Percentiles rank a stretch among this genome's conserved stretches.
These are phyloP conservation scores for Montipora capricornis DNA, from an alignment of 64 coral and sea anemone genomes.

Conservation along the genomic window DNA sequence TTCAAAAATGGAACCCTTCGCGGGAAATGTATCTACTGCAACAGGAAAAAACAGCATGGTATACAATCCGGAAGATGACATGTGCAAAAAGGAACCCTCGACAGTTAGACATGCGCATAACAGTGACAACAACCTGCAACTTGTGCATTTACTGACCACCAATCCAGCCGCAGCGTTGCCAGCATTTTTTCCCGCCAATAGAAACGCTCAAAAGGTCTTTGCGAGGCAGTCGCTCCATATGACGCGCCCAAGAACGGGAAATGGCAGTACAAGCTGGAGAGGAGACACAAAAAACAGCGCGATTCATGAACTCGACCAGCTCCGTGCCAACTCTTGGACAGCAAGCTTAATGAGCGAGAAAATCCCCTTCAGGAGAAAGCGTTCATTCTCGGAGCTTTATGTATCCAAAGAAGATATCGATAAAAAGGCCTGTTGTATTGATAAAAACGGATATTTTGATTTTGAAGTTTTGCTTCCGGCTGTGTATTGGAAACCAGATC, in stretches of 20 bases:
- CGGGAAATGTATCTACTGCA: background rate
- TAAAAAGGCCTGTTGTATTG: constrained; percentile 56
- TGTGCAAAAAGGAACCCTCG: background rate
- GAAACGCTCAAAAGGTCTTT: constrained; percentile 7
- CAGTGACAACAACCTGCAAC: constrained; percentile 56
- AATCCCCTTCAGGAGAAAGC: constrained; percentile 7
- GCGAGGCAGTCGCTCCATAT: background rate
- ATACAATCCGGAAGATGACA: background rate
- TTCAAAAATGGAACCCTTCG: background rate
- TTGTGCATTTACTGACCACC: constrained; percentile 69
- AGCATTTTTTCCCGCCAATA: constrained; percentile 50
- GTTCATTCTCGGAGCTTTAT: constrained; percentile 54
- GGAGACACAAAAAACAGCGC: background rate
- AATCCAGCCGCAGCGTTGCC: constrained; percentile 69
- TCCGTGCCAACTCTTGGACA: background rate
- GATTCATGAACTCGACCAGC: background rate
- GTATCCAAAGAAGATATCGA: constrained; percentile 58
- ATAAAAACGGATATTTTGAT: constrained; percentile 42
- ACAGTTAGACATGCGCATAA: background rate
- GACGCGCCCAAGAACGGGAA: constrained; percentile 36
- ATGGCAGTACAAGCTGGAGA: constrained; percentile 22
- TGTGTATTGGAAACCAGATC: constrained; percentile 22
- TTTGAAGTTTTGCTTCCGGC: constrained; percentile 39
- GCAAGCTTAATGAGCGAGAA: constrained; percentile 13
- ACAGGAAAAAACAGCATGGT: background rate